Evolutionary conservation across 2,888 invertebrate species (phyloP), one percentile per base, ranked within the genome.

Genomic region (Aphidoletes aphidimyza): DNA sequence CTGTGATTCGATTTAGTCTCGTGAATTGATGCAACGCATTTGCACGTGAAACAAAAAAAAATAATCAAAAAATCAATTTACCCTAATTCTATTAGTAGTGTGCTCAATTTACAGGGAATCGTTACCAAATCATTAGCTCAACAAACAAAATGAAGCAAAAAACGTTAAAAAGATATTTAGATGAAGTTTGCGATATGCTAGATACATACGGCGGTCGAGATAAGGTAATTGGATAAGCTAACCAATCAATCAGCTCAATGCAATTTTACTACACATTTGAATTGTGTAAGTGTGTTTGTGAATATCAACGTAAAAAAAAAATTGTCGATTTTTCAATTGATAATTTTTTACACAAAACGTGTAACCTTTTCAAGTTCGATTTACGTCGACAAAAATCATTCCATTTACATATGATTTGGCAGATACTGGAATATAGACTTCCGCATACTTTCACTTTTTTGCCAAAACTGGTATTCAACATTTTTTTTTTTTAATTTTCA

Each of bases 181-280:
- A 91, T 88, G 92, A 92, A 91, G 91, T 94, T 88, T 94, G 94
- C 89, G 92, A 93, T 88, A 92, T 95, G 88, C 91, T 97, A 87
- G 94, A 95, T 86, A 94, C 94, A 83, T 95, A 96, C 88, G 93
- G 93, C 88, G 96, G 96, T n/a, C 92, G 96, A 88, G 96, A 97
- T 91, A 96, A 96, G 92, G 94, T 94, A 91, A 89, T 39, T 39
- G 5, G 39, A 39, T 39, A 86, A 88, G 90, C 84, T 84, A n/a
- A 45, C 45, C 45, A 14, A 45, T 45, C 14, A 14, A n/a, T n/a
- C n/a, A n/a, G n/a, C n/a, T n/a, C n/a, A n/a, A n/a, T n/a, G n/a
- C n/a, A n/a, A n/a, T n/a, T n/a, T n/a, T n/a, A n/a, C n/a, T n/a
- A n/a, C n/a, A n/a, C n/a, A n/a, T n/a, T n/a, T n/a, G n/a, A n/a